phyloP scores from a whole-genome alignment of 92 coral and sea anemone species.

The Bergia puertoricense region DNA sequence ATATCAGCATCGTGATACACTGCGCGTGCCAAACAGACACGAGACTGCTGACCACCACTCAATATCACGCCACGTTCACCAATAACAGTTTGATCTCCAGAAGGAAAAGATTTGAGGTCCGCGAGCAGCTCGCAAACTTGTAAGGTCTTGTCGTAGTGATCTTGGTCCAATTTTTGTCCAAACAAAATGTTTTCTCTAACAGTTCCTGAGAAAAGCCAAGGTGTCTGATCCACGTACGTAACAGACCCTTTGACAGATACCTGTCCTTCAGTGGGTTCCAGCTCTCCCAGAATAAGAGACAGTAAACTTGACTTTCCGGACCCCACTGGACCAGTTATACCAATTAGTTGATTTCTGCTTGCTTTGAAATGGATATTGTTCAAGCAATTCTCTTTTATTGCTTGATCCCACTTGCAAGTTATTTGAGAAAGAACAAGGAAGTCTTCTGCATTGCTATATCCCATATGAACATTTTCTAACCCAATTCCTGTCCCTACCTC shows the following conservation, averaged over 20 bases:
- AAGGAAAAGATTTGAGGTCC: not conserved
- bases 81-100: constrained; percentile 14
- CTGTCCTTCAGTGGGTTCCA: not conserved
- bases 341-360: not conserved
- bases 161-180: not conserved
- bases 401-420: constrained; percentile 7
- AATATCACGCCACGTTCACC: constrained; percentile 16
- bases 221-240: constrained; percentile 13
- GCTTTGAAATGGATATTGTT: not conserved
- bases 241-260: not conserved
- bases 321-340: constrained; percentile 22
- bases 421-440: not conserved
- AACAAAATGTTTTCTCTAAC: constrained; percentile 10
- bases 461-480: not conserved
- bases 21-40: constrained; percentile 27
- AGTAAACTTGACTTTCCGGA: constrained; percentile 9
- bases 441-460: too few species aligned
- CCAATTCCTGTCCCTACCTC: not conserved
- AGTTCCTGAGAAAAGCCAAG: constrained; percentile 27
- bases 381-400: not conserved
- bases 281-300: constrained; percentile 1
- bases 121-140: not conserved
- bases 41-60: constrained; percentile 27
- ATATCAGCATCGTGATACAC: constrained; percentile 3
- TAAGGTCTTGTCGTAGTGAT: constrained; percentile 7